Conservation (phyloP, 2,888 invertebrate species). For the Flexamia atlantica region DNA sequence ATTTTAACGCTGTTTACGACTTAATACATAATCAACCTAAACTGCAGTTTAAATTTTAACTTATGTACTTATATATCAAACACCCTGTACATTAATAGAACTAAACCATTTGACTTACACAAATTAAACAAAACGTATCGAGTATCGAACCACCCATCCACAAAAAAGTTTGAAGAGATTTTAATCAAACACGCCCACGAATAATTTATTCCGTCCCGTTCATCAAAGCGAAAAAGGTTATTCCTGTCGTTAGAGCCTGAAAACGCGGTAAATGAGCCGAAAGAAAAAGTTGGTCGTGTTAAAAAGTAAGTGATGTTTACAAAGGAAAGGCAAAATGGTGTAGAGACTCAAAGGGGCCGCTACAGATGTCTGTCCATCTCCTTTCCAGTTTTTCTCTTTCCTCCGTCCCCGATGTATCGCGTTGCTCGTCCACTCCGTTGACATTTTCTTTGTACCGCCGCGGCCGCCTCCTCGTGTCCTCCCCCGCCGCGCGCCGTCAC, state of each 20-base stretch:
- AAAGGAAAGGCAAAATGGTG: conserved; percentile 22
- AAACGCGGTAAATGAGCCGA: not conserved
- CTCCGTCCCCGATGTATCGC: not conserved
- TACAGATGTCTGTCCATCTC: conserved; percentile 27
- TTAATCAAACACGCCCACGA: no score
- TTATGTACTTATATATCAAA: no score
- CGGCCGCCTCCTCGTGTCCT: not conserved
- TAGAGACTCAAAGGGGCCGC: conserved; percentile 21
- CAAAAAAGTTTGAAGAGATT: no score
- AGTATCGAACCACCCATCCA: no score
- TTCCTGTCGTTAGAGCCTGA: not conserved
- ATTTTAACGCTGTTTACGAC: no score
- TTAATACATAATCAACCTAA: no score
- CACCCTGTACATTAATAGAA: no score
- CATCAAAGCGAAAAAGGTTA: not conserved
- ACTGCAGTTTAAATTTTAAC: no score
- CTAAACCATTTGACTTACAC: no score
- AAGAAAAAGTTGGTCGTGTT: conserved; percentile 19
- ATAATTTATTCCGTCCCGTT: not conserved
- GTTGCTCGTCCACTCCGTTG: conserved; percentile 12
- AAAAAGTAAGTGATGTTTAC: conserved; percentile 28
- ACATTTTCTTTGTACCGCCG: conserved; percentile 17
- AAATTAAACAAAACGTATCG: no score
- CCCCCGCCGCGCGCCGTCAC: not conserved
- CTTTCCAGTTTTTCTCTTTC: not conserved